These are phyloP conservation scores for Knipowitschia caucasica DNA, from an alignment of 2,797 vertebrate genomes.

Conservation along the genomic window DNA sequence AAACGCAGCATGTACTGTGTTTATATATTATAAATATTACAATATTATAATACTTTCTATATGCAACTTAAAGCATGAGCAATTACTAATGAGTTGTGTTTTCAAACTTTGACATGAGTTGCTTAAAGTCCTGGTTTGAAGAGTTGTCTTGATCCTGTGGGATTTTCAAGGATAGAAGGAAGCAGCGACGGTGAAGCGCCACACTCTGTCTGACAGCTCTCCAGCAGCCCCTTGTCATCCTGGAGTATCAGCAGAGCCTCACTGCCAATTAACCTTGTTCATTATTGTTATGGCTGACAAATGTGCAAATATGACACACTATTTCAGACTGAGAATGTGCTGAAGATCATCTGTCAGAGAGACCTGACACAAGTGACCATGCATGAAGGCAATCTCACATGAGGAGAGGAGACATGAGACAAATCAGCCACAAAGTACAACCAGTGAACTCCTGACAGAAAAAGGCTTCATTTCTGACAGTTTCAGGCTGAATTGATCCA, in stretches of 20 bases:
- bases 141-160: slow-evolving; percentile 29
- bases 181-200: slow-evolving; percentile 14
- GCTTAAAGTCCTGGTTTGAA: slow-evolving; percentile 20
- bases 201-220: slow-evolving; percentile 38
- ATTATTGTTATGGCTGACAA: slow-evolving; percentile 54
- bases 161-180: slow-evolving; percentile 45
- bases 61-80: background rate
- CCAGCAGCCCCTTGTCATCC: slow-evolving; percentile 44
- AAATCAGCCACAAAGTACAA: slow-evolving; percentile 41
- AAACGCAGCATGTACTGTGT: no score
- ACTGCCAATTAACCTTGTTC: slow-evolving; percentile 60
- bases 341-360: slow-evolving; percentile 43
- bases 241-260: slow-evolving; percentile 47
- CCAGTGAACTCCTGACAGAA: slow-evolving; percentile 36
- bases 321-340: slow-evolving; percentile 37
- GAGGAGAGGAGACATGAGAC: slow-evolving; percentile 13
- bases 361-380: slow-evolving; percentile 26
- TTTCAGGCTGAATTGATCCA: slow-evolving; percentile 18
- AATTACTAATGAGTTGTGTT: background rate
- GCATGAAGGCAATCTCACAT: slow-evolving; percentile 32
- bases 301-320: slow-evolving; percentile 41
- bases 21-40: no score
- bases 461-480: slow-evolving; percentile 24
- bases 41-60: slow-evolving; percentile 7
- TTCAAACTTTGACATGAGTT: background rate